Percentiles rank a stretch among this genome's conserved stretches.
Evolutionary conservation across 2,888 invertebrate genomes (phyloP).

Genomic region (Plagiodera versicolora): DNA sequence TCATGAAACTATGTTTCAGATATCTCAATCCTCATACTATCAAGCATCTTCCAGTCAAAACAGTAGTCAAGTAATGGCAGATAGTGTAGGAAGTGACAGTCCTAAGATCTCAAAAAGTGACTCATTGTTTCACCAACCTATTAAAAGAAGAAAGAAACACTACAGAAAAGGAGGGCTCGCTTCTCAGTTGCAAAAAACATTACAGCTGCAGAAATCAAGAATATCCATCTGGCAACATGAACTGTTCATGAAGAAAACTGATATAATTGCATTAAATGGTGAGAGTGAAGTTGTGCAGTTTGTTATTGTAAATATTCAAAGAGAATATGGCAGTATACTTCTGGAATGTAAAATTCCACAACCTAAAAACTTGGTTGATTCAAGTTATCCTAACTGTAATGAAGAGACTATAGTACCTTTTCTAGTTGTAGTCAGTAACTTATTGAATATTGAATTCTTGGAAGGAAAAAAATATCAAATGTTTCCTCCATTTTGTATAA

Average conservation of each 20-base stretch:
- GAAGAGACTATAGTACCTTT: constrained; percentile 29
- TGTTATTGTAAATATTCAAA: constrained; percentile 34
- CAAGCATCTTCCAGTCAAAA: constrained; percentile 34
- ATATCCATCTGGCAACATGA: constrained; percentile 61
- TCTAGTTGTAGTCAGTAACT: constrained; percentile 34
- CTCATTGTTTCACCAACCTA: constrained; percentile 36
- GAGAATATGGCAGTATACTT: constrained; percentile 41
- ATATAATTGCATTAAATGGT: constrained; percentile 45
- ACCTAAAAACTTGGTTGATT: constrained; percentile 4
- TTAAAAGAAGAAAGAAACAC: constrained; percentile 40
- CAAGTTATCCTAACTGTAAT: background rate
- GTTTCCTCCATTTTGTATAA: constrained; percentile 36
- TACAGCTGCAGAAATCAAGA: constrained; percentile 57
- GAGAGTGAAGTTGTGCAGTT: constrained; percentile 41
- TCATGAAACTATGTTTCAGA: background rate
- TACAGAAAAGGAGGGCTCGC: constrained; percentile 59
- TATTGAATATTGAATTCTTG: constrained; percentile 29
- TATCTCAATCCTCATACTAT: constrained; percentile 16
- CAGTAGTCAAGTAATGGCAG: constrained; percentile 25
- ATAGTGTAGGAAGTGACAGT: constrained; percentile 14
- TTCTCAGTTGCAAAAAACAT: constrained; percentile 52
- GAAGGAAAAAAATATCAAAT: constrained; percentile 35
- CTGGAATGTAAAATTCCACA: constrained; percentile 33
- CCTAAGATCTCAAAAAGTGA: constrained; percentile 10
- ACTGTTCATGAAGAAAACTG: constrained; percentile 55